A percentile compares a stretch with the other conserved stretches of the same genome.
Conservation (phyloP, 2,888 invertebrate genomes). For the Ochropacha duplaris region DNA sequence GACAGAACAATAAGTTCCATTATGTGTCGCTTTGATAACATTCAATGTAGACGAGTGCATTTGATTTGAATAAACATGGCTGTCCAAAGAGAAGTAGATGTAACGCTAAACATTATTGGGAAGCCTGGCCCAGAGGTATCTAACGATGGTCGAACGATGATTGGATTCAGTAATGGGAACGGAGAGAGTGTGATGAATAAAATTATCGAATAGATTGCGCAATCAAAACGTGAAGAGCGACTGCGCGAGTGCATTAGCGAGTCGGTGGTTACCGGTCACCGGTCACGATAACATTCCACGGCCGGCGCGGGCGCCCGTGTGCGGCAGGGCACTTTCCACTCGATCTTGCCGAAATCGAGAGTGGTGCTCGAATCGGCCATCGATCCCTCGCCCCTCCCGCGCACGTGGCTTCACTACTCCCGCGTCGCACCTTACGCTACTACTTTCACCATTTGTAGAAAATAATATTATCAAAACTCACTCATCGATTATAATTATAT, state of each 20-base stretch:
- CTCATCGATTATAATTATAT: conserved; percentile 22
- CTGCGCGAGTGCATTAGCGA: conserved; percentile 9
- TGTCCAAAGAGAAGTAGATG: background rate
- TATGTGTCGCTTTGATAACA: too few relatives aligned
- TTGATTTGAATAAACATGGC: too few relatives aligned
- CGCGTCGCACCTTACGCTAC: conserved; percentile 18
- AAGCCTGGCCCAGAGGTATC: background rate
- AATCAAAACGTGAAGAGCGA: conserved; percentile 9
- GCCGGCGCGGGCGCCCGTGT: conserved; percentile 12
- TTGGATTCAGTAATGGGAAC: conserved; percentile 1
- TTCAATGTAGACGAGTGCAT: too few relatives aligned
- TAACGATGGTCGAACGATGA: background rate
- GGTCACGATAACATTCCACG: conserved; percentile 34
- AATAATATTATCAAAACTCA: conserved; percentile 43
- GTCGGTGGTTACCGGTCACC: conserved; percentile 8
- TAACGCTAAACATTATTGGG: too few relatives aligned
- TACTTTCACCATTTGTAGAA: conserved; percentile 61
- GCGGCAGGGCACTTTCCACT: conserved; percentile 36
- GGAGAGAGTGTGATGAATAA: conserved; percentile 15
- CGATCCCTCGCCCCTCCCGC: conserved; percentile 30
- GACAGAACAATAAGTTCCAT: too few relatives aligned
- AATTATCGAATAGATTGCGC: conserved; percentile 21
- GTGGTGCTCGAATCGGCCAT: conserved; percentile 39
- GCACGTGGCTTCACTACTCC: conserved; percentile 13
- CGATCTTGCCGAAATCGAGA: conserved; percentile 59